These are phyloP conservation scores for Calyptommatus sinebrachiatus DNA, from an alignment of 2,113 vertebrate species.

Conservation along the genomic window DNA sequence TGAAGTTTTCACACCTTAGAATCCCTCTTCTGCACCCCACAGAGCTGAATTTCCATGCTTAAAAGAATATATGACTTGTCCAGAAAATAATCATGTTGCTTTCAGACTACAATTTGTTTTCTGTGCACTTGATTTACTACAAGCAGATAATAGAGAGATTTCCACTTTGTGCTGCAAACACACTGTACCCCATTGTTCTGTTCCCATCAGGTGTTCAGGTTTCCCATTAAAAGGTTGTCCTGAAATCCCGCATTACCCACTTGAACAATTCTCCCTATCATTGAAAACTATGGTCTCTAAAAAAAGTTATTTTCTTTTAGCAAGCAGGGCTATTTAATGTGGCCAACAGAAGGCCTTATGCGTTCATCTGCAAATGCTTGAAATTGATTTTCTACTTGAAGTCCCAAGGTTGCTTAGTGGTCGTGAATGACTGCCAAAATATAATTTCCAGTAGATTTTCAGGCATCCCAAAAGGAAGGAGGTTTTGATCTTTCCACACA, in stretches of 20 bases:
- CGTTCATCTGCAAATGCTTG: conserved; percentile 32
- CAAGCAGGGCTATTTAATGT: conserved; percentile 33
- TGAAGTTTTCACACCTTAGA: background rate
- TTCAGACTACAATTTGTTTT: background rate
- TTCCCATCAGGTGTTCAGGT: conserved; percentile 17
- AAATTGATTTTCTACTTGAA: conserved; percentile 63
- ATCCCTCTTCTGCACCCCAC: background rate
- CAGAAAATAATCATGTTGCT: background rate
- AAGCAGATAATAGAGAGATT: background rate
- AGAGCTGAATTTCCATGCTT: background rate
- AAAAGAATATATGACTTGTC: background rate
- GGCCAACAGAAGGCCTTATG: conserved; percentile 41
- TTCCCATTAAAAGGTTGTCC: conserved; percentile 27
- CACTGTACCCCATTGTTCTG: conserved; percentile 9
- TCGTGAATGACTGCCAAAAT: conserved; percentile 51
- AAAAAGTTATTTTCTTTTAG: conserved; percentile 24
- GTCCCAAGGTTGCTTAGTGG: conserved; percentile 46
- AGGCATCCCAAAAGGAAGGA: conserved; percentile 29
- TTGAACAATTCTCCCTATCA: background rate
- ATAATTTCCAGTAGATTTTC: conserved; percentile 42
- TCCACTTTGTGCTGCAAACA: conserved; percentile 1
- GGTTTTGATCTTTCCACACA: conserved; percentile 12
- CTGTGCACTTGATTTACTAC: background rate
- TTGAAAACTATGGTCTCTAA: conserved; percentile 7
- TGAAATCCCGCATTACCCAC: conserved; percentile 2